phyloP scores from a whole-genome alignment of 2,113 vertebrate genomes.

The Neodon shergylaensis region DNA sequence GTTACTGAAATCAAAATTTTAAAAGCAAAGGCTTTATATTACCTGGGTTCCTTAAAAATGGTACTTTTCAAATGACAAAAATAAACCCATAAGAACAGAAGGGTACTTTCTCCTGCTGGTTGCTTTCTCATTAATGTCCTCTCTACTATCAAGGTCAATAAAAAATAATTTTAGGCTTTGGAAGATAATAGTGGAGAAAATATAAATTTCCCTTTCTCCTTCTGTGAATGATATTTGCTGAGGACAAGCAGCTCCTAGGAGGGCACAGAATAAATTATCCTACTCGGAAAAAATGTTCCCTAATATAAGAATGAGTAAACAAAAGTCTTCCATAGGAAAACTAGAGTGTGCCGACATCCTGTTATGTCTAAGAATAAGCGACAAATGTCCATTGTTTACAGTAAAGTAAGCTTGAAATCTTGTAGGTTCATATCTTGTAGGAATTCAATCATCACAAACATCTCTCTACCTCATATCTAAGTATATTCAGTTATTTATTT shows the following conservation, averaged over 20 bases:
- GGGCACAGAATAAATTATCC: not conserved
- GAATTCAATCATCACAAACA: not conserved
- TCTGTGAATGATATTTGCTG: not conserved
- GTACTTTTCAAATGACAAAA: not conserved
- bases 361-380: not conserved
- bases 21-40: not conserved
- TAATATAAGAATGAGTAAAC: not conserved
- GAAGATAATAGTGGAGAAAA: not conserved
- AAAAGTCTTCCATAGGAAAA: not conserved
- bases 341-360: not conserved
- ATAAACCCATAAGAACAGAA: not conserved
- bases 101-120: not conserved
- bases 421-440: fast-evolving
- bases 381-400: not conserved
- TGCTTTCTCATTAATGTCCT: not conserved
- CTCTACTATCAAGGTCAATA: not conserved
- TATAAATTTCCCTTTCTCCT: not conserved
- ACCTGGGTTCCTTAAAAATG: not conserved
- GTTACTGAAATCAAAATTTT: not conserved
- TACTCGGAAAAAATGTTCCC: not conserved
- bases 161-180: not conserved
- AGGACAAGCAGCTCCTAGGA: not conserved
- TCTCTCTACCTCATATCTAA: not conserved
- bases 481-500: not conserved
- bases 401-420: not conserved